phyloP scores from a whole-genome alignment of 2,888 invertebrate species.

The Protophormia terraenovae region DNA sequence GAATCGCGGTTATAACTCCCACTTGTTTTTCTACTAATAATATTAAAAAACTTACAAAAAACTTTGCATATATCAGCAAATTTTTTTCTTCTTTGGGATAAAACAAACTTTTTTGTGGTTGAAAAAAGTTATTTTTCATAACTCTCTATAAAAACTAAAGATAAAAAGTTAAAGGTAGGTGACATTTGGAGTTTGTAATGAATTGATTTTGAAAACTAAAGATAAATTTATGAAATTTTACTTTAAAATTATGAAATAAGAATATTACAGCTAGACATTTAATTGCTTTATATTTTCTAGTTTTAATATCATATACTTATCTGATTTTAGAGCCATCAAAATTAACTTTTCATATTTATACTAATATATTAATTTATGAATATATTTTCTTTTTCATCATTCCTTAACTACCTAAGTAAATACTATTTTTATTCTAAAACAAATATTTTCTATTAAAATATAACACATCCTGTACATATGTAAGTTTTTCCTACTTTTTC shows the following conservation, averaged over 20 bases:
- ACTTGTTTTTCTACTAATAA: conserved; percentile 6
- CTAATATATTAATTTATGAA: no score
- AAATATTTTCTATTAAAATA: conserved; percentile 26
- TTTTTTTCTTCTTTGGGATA: conserved; percentile 1
- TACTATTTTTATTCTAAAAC: not conserved
- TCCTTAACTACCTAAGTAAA: not conserved
- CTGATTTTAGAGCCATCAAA: no score
- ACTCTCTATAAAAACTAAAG: not conserved
- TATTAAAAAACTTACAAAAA: conserved; percentile 9
- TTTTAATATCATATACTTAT: no score
- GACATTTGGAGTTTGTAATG: conserved; percentile 30
- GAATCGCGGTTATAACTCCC: not conserved
- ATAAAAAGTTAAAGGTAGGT: conserved; percentile 38
- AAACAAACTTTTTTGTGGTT: not conserved
- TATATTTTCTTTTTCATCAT: no score
- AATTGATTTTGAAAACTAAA: no score
- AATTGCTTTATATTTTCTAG: no score
- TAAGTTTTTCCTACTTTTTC: not conserved
- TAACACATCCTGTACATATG: conserved; percentile 33
- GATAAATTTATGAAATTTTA: no score
- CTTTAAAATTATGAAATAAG: no score
- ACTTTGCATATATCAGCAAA: conserved; percentile 59
- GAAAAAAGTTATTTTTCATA: not conserved
- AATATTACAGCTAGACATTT: no score
- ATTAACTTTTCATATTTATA: no score